Conservation (phyloP, 2,888 invertebrate species). For the Myopa tessellatipennis region DNA sequence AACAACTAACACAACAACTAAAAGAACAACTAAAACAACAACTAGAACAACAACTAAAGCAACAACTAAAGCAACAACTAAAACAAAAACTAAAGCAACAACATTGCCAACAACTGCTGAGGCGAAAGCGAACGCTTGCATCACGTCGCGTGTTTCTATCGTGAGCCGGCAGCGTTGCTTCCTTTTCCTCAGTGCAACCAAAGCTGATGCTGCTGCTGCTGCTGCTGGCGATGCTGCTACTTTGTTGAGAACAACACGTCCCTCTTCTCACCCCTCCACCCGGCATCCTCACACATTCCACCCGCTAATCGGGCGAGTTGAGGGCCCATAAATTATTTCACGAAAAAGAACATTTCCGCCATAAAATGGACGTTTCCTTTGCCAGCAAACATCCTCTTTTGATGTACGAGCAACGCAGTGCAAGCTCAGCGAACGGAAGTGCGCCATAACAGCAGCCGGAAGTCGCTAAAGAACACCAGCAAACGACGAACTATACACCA, state of each 20-base stretch:
- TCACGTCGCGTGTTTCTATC: slow-evolving; percentile 23
- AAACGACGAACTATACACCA: neutral
- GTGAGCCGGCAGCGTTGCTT: slow-evolving; percentile 39
- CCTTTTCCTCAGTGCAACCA: slow-evolving; percentile 28
- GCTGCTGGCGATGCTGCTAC: neutral
- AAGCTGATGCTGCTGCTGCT: neutral
- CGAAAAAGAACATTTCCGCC: slow-evolving; percentile 63
- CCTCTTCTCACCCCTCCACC: neutral
- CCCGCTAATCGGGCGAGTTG: neutral
- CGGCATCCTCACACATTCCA: neutral
- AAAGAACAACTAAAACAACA: too few species aligned
- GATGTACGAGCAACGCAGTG: too few species aligned
- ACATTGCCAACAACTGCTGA: neutral
- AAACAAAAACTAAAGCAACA: slow-evolving; percentile 20
- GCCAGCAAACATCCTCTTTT: slow-evolving; percentile 20
- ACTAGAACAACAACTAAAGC: too few species aligned
- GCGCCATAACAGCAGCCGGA: slow-evolving; percentile 34
- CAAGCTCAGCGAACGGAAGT: slow-evolving; percentile 22
- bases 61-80: neutral
- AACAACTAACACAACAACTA: too few species aligned
- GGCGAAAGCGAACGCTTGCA: slow-evolving; percentile 1
- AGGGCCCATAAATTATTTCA: slow-evolving; percentile 59
- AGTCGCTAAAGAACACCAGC: slow-evolving; percentile 11
- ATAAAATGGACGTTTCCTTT: slow-evolving; percentile 62
- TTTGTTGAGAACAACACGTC: neutral